Percentiles rank a stretch among this genome's conserved stretches.
These are phyloP conservation scores for Myotis pilosus DNA, from an alignment of 2,797 vertebrate genomes.

Conservation along the genomic window DNA sequence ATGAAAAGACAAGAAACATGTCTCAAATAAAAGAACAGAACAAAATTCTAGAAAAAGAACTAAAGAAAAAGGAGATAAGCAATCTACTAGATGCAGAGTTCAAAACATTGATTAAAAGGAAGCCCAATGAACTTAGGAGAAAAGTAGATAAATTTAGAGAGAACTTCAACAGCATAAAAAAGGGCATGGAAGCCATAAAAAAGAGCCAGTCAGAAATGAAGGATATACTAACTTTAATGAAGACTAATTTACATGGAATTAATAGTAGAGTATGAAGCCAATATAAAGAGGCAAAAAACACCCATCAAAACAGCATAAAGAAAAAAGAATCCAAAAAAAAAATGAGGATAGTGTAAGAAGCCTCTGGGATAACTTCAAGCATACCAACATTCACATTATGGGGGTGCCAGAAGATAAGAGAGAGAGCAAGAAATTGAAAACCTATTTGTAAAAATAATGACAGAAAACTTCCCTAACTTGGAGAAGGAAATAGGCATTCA, in stretches of 20 bases:
- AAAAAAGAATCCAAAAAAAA: not conserved
- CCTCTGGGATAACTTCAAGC: not conserved
- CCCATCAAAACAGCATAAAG: not conserved
- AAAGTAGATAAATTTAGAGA: not conserved
- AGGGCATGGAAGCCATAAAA: not conserved
- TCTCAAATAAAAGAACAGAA: not conserved
- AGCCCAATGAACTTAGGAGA: not conserved
- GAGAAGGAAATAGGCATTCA: not conserved
- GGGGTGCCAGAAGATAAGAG: not conserved
- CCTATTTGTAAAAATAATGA: not conserved
- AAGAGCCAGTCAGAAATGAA: not conserved
- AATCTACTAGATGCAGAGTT: not conserved
- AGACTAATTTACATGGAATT: not conserved
- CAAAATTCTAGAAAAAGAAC: not conserved
- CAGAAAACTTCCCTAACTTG: not conserved
- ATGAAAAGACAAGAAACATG: not conserved
- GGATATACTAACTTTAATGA: not conserved
- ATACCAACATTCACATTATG: not conserved
- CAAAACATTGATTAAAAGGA: not conserved
- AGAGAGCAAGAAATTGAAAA: not conserved
- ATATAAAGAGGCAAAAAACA: not conserved
- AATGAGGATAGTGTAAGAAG: not conserved
- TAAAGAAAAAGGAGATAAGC: not conserved
- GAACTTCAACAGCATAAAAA: not conserved
- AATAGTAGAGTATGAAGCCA: not conserved